Conservation (phyloP, 1,140 invertebrate species). For the Acromyrmex charruanus region DNA sequence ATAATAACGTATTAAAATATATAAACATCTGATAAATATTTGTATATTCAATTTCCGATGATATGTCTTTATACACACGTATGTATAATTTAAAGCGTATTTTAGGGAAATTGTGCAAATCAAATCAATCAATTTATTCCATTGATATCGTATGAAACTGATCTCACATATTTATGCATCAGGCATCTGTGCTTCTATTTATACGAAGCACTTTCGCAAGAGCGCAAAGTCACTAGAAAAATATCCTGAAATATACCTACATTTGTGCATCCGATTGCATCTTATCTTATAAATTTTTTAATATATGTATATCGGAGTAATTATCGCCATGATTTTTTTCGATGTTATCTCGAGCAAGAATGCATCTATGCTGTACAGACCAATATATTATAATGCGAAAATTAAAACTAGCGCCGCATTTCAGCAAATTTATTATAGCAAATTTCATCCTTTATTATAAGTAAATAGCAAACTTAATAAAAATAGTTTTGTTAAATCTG, state of each 20-base stretch:
- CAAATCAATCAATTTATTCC: not conserved
- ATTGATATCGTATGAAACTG: constrained; percentile 1
- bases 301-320: not conserved
- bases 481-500: not conserved
- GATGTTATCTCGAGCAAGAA: not conserved
- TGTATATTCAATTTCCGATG: not conserved
- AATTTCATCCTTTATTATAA: not conserved
- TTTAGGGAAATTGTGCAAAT: not conserved
- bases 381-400: not conserved
- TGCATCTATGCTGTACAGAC: not conserved
- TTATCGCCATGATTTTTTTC: no score
- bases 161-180: constrained; percentile 46
- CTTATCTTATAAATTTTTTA: constrained; percentile 8
- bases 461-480: not conserved
- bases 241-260: constrained; percentile 83
- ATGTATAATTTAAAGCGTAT: not conserved
- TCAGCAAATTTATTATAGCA: not conserved
- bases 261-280: constrained; percentile 57
- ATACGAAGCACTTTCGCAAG: constrained; percentile 76
- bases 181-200: constrained; percentile 80
- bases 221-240: constrained; percentile 82
- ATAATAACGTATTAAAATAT: not conserved
- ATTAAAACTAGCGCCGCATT: not conserved
- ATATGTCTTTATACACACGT: not conserved
- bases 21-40: not conserved